Evolutionary conservation across 1,140 invertebrate genomes (phyloP), one percentile per base, ranked within the genome.

Genomic region (Drosophila suzukii): DNA sequence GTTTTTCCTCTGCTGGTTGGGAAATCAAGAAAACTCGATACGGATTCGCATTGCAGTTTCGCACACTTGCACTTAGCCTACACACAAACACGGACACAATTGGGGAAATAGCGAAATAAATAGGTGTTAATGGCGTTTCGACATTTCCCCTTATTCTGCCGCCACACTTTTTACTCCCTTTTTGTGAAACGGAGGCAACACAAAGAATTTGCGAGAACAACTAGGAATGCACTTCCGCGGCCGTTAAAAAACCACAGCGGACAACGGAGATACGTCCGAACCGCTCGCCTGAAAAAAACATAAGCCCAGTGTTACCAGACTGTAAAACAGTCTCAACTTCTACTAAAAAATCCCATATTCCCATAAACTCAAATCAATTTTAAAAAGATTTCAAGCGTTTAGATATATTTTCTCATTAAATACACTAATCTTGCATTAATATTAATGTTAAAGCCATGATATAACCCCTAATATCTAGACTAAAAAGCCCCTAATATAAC

Each of bases 11-110:
- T 61, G 32, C 39, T 67, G 32, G 24, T 81, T 70, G 65, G 46
- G 47, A 88, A 84, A 89, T 89, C 80, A 89, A 68, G 83, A 83
- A 89, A 83, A 89, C 74, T 74, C 73, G 61, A 89, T 89, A 74
- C 54, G 34, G 61, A 66, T 41, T 49, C 47, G 68, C 83, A 88
- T 83, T 88, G 84, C 84, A 89, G 61, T 80, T 77, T 82, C 38
- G 55, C 67, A 70, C 75, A 63, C 53, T 60, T 36, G 60, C 60
- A 60, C 60, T 59, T 32, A 32, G 36, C 27, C 58, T 41, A n/a
- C 53, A 41, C 36, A 62, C 17, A 71, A 27, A 50, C n/a, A 36
- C 50, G 36, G n/a, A 49, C 36, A 39, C 34, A 47, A 13, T 11
- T 15, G 39, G 15, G 17, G 24, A 32, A 27, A 44, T 13, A 46